Percentiles rank a stretch among this genome's conserved stretches.
These are phyloP conservation scores for Hydrozoanthus gracilis DNA, from an alignment of 92 coral and sea anemone genomes.

Conservation along the genomic window DNA sequence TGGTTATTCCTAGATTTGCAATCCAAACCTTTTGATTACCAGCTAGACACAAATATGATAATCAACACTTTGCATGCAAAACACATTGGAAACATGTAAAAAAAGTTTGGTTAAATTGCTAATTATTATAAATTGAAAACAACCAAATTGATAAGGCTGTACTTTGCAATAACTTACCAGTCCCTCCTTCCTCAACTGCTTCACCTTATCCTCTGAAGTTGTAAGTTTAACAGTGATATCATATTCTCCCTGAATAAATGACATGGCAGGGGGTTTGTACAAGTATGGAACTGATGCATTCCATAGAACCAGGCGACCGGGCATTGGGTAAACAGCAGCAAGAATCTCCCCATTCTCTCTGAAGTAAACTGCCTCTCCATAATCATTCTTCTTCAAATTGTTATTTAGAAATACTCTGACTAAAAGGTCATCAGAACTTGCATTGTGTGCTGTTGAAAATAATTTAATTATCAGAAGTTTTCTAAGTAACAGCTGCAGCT, in stretches of 20 bases:
- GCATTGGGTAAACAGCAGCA: slow-evolving; percentile 76
- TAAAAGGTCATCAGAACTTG: slow-evolving; percentile 65
- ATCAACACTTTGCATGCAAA: too few species aligned
- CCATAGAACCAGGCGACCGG: slow-evolving; percentile 88
- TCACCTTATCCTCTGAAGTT: slow-evolving; percentile 74
- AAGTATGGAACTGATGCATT: slow-evolving; percentile 75
- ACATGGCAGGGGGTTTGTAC: slow-evolving; percentile 94
- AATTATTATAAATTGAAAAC: background rate
- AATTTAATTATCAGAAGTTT: background rate
- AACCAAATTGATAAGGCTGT: background rate
- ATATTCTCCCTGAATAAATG: slow-evolving; percentile 80
- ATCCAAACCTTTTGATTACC: too few species aligned
- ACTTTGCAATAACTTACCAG: slow-evolving; percentile 58
- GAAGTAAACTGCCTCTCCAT: slow-evolving; percentile 90
- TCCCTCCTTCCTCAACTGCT: slow-evolving; percentile 45
- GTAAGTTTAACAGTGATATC: slow-evolving; percentile 72
- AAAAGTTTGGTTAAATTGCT: too few species aligned
- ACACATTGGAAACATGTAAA: too few species aligned
- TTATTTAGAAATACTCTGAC: slow-evolving; percentile 75
- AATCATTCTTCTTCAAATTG: slow-evolving; percentile 85
- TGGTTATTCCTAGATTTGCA: too few species aligned
- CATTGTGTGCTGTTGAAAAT: slow-evolving; percentile 38
- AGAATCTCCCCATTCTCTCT: slow-evolving; percentile 78
- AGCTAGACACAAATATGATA: too few species aligned
- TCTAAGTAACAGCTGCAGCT: too few species aligned